Base-by-base conservation (phyloP, 2,113 vertebrate genomes). In the Verasper variegatus region DNA sequence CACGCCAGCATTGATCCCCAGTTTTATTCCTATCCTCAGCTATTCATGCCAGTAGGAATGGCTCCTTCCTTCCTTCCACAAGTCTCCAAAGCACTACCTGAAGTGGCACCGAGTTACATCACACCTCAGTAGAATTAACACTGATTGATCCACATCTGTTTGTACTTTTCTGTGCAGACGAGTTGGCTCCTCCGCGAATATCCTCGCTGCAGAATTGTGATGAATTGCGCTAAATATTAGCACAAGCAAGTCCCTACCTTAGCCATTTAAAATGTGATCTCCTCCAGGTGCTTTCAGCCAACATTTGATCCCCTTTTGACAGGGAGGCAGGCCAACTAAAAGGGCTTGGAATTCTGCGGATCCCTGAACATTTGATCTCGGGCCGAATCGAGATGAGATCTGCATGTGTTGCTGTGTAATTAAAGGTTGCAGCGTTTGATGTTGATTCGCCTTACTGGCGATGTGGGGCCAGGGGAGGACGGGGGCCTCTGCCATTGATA, bases 371-470 rank as follows among this genome's bases (percentile, higher is more conserved):
- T 92, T 92, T 92, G 91, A 93, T 92, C 91, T 88, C 54, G 1
- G 59, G 74, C 89, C 88, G 87, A 86, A 84, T 86, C 51, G 47
- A 80, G 78, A 86, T 47, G 78, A 84, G 86, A 92, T 91, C 80
- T 80, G 86, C 85, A 82, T 37, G 65, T 75, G 68, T 83, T 15
- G 17, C 77, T 68, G 84, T 79, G 51, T 94, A 93, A 93, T 93
- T 93, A 87, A 83, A 68, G 79, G 74, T 89, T 62, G 83, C 58
- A 0, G 66, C 26, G 67, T 94, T 91, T 93, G 92, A 93, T 91
- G 84, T 92, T 24, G 68, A 77, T 88, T 86, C 12, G 57, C 81
- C 80, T 74, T 78, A 65, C 70, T 13, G 40, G 47, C 7, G 31
- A 56, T 81, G 47, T 1, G 1, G 65, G 72, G 31, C 42, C 35